phyloP scores from a whole-genome alignment of 2,113 vertebrate genomes.

The Pyrgilauda ruficollis region DNA sequence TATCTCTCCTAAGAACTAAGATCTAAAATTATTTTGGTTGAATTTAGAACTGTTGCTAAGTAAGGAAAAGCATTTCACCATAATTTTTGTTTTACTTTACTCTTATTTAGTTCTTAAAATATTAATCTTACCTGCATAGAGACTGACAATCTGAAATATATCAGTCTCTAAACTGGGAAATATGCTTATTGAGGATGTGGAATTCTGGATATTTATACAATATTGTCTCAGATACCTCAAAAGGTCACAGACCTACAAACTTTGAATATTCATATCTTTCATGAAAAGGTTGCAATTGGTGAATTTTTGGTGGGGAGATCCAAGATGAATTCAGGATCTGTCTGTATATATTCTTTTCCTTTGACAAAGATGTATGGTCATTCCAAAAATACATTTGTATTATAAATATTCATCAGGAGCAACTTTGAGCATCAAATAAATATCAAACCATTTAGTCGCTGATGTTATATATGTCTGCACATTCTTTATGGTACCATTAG shows the following conservation, averaged over 20 bases:
- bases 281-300: neutral
- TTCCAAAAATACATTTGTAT: constrained; percentile 39
- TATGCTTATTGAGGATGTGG: neutral
- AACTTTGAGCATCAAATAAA: constrained; percentile 32
- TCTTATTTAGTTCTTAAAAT: neutral
- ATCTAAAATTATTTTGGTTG: neutral
- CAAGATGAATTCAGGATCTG: neutral
- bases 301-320: neutral
- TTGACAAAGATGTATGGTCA: constrained; percentile 33
- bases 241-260: neutral
- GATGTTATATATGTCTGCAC: constrained; percentile 28
- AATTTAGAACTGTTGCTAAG: neutral
- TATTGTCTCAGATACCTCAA: neutral
- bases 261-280: neutral
- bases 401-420: constrained; percentile 46
- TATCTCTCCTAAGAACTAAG: neutral
- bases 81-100: constrained; percentile 19
- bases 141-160: neutral
- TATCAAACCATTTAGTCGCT: constrained; percentile 6
- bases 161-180: neutral
- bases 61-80: neutral
- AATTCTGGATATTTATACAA: constrained; percentile 11
- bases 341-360: neutral
- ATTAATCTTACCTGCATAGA: constrained; percentile 1
- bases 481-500: neutral